These are phyloP conservation scores for Tinamus major DNA, from an alignment of 2,797 vertebrate genomes.

Conservation along the genomic window DNA sequence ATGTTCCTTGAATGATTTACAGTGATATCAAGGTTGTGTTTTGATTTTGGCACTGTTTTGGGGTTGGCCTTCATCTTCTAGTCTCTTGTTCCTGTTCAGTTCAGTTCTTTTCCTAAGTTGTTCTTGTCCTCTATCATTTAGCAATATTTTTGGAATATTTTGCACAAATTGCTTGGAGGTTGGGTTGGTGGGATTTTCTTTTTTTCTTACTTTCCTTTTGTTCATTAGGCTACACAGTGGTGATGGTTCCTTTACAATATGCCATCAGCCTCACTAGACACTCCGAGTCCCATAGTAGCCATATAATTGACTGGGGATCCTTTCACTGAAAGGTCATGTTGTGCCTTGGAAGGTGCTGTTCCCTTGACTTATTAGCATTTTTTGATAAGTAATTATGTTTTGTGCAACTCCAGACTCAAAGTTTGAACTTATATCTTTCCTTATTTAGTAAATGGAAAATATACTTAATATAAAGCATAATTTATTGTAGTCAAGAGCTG, in stretches of 20 bases:
- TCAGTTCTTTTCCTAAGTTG: neutral
- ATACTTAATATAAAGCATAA: neutral
- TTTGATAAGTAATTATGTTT: neutral
- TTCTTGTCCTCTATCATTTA: neutral
- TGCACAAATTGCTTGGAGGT: neutral
- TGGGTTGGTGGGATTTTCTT: neutral
- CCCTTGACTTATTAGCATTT: neutral
- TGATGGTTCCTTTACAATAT: neutral
- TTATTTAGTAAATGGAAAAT: neutral
- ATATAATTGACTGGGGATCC: conserved; percentile 1
- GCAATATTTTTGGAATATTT: neutral
- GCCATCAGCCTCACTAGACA: neutral
- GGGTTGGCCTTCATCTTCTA: neutral
- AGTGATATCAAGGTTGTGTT: neutral
- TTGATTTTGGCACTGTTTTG: neutral
- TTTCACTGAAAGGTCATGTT: conserved; percentile 34
- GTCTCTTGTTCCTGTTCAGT: neutral
- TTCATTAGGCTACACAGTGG: neutral
- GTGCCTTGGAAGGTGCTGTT: conserved; percentile 3
- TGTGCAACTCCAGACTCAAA: neutral
- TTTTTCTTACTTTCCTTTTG: neutral
- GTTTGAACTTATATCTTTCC: neutral
- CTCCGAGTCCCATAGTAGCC: neutral
- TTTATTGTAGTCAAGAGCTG: conserved; percentile 11
- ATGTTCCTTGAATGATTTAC: neutral